Evolutionary conservation across 2,888 invertebrate species (phyloP).

Genomic region (Limnephilus rhombicus): DNA sequence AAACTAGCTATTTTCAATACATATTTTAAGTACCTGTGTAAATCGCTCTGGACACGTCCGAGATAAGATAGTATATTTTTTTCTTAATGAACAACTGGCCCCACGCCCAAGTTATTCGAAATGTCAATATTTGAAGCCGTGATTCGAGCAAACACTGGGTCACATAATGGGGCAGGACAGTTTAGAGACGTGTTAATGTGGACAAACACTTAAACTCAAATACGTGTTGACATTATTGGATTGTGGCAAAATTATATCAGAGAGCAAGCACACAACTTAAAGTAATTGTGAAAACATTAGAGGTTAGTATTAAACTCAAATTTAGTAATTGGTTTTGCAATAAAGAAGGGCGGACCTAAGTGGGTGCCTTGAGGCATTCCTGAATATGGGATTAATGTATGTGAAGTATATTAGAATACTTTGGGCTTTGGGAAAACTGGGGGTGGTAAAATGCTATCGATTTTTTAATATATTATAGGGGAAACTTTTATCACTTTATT

Average conservation of each 20-base stretch:
- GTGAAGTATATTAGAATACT: too few relatives aligned
- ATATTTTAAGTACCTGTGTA: neutral
- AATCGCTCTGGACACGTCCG: slow-evolving; percentile 12
- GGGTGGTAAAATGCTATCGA: neutral
- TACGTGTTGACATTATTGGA: slow-evolving; percentile 19
- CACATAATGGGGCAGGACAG: slow-evolving; percentile 35
- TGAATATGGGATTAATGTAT: neutral
- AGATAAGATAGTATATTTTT: slow-evolving; percentile 22
- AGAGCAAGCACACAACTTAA: neutral
- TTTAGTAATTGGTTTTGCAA: neutral
- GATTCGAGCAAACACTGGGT: slow-evolving; percentile 23
- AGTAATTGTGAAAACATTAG: neutral
- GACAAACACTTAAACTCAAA: slow-evolving; percentile 30
- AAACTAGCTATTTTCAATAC: neutral
- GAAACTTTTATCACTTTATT: neutral
- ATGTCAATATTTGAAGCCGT: slow-evolving; percentile 59
- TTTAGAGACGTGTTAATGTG: slow-evolving; percentile 30
- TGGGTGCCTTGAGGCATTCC: neutral
- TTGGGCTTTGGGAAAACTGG: too few relatives aligned
- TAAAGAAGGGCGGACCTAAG: neutral
- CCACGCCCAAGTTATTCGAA: slow-evolving; percentile 47
- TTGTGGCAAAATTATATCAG: slow-evolving; percentile 26
- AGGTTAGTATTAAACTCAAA: neutral
- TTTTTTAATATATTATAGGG: neutral
- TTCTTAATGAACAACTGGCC: slow-evolving; percentile 39